These are phyloP conservation scores for Scortum barcoo DNA, from an alignment of 2,113 vertebrate genomes.

Conservation along the genomic window DNA sequence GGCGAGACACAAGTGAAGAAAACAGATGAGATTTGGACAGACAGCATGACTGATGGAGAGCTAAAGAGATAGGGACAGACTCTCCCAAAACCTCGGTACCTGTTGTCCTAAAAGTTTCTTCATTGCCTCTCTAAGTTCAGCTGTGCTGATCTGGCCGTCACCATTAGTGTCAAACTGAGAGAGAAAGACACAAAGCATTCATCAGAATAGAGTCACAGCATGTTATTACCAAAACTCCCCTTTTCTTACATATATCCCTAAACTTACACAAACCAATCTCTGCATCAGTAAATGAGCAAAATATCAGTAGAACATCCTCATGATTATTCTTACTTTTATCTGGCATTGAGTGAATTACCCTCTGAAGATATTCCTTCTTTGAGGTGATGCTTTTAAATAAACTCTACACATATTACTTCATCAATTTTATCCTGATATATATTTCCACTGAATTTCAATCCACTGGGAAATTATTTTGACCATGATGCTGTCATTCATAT, in stretches of 20 bases:
- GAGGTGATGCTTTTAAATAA: not conserved
- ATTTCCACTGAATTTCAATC: not conserved
- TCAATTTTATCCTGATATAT: not conserved
- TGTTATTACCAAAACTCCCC: not conserved
- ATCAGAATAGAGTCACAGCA: not conserved
- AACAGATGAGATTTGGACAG: slow-evolving; percentile 20
- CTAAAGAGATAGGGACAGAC: not conserved
- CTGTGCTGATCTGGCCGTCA: slow-evolving; percentile 96
- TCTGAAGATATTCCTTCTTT: not conserved
- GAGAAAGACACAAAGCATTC: not conserved
- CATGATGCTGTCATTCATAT: no score
- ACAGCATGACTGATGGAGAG: slow-evolving; percentile 43
- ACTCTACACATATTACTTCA: not conserved
- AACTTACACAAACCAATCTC: not conserved
- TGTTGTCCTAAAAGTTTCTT: slow-evolving; percentile 97
- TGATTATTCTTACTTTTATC: not conserved
- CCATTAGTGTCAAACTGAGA: slow-evolving; percentile 96
- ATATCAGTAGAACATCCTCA: not conserved
- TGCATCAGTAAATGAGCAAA: not conserved
- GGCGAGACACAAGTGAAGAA: not conserved
- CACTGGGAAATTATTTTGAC: not conserved
- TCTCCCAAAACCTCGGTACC: slow-evolving; percentile 74
- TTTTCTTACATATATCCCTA: not conserved
- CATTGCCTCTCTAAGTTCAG: slow-evolving; percentile 96
- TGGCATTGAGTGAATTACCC: not conserved